Evolutionary conservation across 2,113 vertebrate species (phyloP), one percentile per base, ranked within the genome.

Genomic region (Callaeas wilsoni): DNA sequence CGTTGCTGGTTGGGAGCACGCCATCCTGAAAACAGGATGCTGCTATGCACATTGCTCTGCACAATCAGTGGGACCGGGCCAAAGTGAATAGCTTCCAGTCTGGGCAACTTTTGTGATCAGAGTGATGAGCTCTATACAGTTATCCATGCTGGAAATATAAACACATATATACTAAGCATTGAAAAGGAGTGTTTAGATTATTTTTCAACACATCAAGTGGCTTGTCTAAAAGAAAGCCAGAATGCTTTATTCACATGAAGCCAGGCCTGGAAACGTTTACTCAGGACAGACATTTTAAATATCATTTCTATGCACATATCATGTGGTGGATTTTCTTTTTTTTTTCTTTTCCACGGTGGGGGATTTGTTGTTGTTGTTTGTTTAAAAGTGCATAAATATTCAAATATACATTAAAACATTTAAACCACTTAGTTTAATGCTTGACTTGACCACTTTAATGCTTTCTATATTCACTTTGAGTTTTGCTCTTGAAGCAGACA

Each of bases 291-390:
- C 5, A 44, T 33, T 79, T 88, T 16, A 85, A 90, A 88, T 29
- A 30, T 3, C 4, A 19, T 29, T 78, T 84, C 13, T 46, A 33
- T 33, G 29, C 14, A 67, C 5, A 44, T 25, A 44, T 22, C 0
- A 0, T 27, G 21, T n/a, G n/a, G 12, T 13, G 3, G 0, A 7
- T n/a, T 23, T 35, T 6, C 32, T 12, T 1, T 19, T 6, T 4
- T 13, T 10, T 3, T 15, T 8, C 6, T 5, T 26, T 9, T 12
- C 15, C 30, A 3, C 3, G 0, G 8, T 49, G n/a, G 23, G 12
- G 18, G 13, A 2, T 8, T 56, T 63, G 37, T 19, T 59, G 14
- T 23, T 23, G 5, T 47, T 55, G 10, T 11, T 4, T 27, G 16
- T 21, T 33, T 6, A 8, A 12, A 79, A 62, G 42, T 1, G 0